Evolutionary conservation across 2,113 vertebrate genomes (phyloP).

Genomic region (Prietella phreatophila): DNA sequence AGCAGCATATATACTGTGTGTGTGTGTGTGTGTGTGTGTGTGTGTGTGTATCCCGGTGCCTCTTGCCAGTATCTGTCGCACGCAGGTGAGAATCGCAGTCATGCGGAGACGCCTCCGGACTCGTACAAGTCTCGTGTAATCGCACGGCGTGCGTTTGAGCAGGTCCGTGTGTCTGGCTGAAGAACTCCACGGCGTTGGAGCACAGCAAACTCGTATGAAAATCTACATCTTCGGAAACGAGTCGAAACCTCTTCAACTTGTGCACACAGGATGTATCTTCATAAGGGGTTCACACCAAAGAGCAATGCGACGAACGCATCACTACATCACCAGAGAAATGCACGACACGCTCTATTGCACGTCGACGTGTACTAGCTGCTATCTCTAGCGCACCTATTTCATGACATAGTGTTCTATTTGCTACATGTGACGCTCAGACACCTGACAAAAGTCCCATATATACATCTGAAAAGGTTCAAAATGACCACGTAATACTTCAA

Average conservation of each 20-base stretch:
- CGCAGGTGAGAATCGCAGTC: background rate
- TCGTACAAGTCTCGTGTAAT: background rate
- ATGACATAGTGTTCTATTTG: conserved; percentile 18
- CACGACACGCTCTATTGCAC: conserved; percentile 4
- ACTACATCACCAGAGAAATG: background rate
- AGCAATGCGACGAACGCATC: background rate
- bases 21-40: background rate
- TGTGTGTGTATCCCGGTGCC: background rate
- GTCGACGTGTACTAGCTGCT: background rate
- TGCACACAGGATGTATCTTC: background rate
- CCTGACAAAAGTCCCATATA: conserved; percentile 21
- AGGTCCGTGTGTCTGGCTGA: background rate
- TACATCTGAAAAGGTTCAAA: conserved; percentile 23
- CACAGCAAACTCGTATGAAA: conserved; percentile 8
- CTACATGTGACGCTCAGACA: conserved; percentile 48
- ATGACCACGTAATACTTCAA: conserved; percentile 16
- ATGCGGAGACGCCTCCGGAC: background rate
- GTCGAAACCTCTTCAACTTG: background rate
- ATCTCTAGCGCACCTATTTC: conserved; percentile 14
- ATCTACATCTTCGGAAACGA: conserved; percentile 29
- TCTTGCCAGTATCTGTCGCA: background rate
- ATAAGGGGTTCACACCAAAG: background rate
- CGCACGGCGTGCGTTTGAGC: background rate
- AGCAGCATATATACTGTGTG: conserved; percentile 59
- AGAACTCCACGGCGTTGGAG: background rate